These are phyloP conservation scores for Antigone vipio DNA, from an alignment of 2,113 vertebrate species.

Conservation along the genomic window DNA sequence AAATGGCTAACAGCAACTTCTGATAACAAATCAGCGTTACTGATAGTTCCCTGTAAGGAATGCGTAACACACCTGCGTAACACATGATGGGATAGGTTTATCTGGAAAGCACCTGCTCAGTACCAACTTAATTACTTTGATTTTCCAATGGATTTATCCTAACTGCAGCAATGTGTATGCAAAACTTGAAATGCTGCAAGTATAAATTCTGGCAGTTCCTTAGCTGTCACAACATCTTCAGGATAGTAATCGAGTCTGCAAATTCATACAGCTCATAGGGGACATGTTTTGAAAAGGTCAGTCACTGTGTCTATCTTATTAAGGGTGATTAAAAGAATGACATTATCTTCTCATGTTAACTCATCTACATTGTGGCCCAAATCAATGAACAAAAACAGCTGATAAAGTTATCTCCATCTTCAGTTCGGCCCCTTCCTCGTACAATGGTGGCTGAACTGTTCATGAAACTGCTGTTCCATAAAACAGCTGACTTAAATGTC, in stretches of 20 bases:
- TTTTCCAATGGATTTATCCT: neutral
- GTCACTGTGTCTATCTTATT: neutral
- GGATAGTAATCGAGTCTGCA: neutral
- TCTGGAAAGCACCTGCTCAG: neutral
- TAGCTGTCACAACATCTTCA: neutral
- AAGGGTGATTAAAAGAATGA: neutral
- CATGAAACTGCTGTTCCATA: neutral
- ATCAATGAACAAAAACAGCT: neutral
- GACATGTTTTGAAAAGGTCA: neutral
- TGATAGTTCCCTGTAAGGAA: neutral
- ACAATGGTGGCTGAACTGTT: neutral
- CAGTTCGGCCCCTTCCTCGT: neutral
- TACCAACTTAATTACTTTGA: neutral
- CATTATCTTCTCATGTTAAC: neutral
- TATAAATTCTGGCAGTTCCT: neutral
- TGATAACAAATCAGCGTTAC: neutral
- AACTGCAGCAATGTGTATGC: neutral
- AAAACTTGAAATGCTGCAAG: neutral
- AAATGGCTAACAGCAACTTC: neutral
- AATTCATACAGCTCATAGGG: neutral
- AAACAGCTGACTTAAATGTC: neutral
- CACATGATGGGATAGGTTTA: neutral
- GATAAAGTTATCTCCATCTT: neutral
- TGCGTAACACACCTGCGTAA: neutral
- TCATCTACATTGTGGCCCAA: neutral